Base-by-base conservation (phyloP, 2,888 invertebrate species). In the Plagodis pulveraria region DNA sequence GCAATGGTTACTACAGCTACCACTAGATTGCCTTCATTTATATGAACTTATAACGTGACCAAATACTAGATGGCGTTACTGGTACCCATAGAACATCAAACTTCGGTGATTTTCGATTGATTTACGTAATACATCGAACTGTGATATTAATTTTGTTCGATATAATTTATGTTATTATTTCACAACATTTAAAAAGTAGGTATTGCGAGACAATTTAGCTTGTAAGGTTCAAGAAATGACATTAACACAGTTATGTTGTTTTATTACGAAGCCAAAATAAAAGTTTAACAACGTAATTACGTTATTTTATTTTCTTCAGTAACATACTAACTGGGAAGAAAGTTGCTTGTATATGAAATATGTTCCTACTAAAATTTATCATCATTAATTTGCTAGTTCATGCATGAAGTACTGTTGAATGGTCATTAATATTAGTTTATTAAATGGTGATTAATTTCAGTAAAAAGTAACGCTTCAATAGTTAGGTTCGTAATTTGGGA, bases 21-120 rank as follows among this genome's bases (percentile, higher is more conserved):
- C 86, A 92, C 84, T 92, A 92, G 89, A 87, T 86, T 83, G 76
- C 80, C 72, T 65, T 76, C 32, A 43, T 35, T 40, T 12, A 12
- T 44, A 57, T 47, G 38, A 69, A 53, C 60, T 72, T 73, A 69
- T 76, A 72, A 45, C 51, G 33, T 48, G 50, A 50, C 47, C 52
- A 43, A 62, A 54, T 61, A 56, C 69, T 67, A 86, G 84, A 83
- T 83, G 82, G 76, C 83, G 72, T 65, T 76, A 70, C 49, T 67
- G 64, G 65, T 62, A 62, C 41, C 64, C 38, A 34, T 11, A 7
- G 22, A 48, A 48, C 43, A 57, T 32, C 46, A 12, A 5, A 42
- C 42, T 7, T 42, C 10, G 40, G 46, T 47, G 36, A 6, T 32
- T 44, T 56, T 44, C 7, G 52, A 63, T 64, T 54, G 62, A 65